These are phyloP conservation scores for Indri indri DNA, from an alignment of 2,113 vertebrate species.

Conservation along the genomic window DNA sequence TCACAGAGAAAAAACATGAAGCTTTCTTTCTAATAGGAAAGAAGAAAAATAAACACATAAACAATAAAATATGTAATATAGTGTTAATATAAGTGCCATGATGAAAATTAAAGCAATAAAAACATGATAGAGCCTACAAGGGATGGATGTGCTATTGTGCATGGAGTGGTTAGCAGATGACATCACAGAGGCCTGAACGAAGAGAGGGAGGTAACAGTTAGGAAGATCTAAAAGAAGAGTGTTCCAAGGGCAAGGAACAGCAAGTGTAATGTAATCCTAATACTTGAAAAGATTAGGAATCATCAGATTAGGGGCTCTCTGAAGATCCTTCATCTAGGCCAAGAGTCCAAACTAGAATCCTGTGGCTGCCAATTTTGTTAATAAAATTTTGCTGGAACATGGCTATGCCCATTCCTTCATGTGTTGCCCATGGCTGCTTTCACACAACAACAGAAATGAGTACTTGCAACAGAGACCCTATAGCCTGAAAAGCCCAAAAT, in stretches of 20 bases:
- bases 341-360: neutral
- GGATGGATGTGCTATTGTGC: neutral
- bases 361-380: neutral
- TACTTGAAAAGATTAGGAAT: neutral
- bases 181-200: neutral
- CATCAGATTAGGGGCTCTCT: neutral
- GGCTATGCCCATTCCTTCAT: neutral
- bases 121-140: neutral
- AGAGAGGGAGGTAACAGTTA: neutral
- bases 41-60: neutral
- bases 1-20: neutral
- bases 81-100: neutral
- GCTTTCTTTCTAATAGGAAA: neutral
- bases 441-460: neutral
- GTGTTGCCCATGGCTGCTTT: neutral
- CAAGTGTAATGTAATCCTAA: neutral
- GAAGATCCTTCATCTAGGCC: neutral
- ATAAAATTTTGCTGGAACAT: conserved; percentile 54
- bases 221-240: neutral
- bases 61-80: neutral
- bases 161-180: neutral
- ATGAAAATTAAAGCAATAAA: neutral
- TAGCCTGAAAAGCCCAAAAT: neutral
- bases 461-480: neutral
- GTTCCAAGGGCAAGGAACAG: neutral